Evolutionary conservation across 2,113 vertebrate genomes (phyloP).

Genomic region (Cyanoramphus novaezelandiae): DNA sequence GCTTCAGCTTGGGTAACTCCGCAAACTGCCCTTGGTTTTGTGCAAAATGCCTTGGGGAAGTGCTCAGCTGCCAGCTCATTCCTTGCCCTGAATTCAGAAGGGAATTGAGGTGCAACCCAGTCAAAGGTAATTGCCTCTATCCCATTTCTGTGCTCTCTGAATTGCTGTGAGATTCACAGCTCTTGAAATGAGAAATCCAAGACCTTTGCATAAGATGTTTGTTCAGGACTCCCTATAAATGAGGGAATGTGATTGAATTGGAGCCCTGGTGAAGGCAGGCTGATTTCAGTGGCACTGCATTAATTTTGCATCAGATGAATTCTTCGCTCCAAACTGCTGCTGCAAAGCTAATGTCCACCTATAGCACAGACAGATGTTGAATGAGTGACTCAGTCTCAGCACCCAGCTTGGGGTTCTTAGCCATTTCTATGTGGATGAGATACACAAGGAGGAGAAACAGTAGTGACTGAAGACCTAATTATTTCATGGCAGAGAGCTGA

Average conservation of each 20-base stretch:
- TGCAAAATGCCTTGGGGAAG: background rate
- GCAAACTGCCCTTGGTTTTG: background rate
- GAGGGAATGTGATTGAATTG: background rate
- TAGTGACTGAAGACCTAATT: background rate
- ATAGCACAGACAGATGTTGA: fast-evolving
- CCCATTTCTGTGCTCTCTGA: background rate
- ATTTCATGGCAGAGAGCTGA: background rate
- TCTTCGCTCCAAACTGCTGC: background rate
- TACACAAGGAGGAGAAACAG: background rate
- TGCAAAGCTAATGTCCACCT: background rate
- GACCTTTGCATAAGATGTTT: constrained; percentile 22
- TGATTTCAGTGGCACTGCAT: background rate
- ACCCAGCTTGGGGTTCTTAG: background rate
- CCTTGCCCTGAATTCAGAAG: background rate
- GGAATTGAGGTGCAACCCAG: background rate
- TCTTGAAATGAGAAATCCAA: constrained; percentile 20
- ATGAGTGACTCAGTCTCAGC: background rate
- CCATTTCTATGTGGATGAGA: background rate
- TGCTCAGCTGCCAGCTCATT: background rate
- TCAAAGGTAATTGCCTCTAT: background rate
- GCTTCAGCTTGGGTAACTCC: background rate
- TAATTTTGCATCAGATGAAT: background rate
- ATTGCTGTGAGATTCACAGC: background rate
- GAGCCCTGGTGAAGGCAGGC: background rate
- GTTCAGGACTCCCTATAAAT: background rate